Percentiles rank a stretch among this genome's conserved stretches.
These are phyloP conservation scores for Pollimyrus isidori DNA, from an alignment of 2,113 vertebrate genomes.

Conservation along the genomic window DNA sequence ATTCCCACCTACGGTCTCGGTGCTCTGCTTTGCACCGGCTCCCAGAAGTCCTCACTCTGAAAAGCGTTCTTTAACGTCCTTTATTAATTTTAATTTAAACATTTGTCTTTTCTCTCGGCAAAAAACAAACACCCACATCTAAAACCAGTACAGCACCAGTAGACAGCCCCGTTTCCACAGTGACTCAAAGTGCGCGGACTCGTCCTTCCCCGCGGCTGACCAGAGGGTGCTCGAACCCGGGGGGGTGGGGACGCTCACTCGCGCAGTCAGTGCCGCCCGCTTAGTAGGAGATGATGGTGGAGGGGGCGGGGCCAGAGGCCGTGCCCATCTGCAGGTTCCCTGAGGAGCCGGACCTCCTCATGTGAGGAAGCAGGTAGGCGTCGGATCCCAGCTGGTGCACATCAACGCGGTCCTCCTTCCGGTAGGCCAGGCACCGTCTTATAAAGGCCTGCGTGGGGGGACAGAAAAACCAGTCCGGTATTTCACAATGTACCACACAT, in stretches of 20 bases:
- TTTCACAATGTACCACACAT: neutral
- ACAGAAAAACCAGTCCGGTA: neutral
- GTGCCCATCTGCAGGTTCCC: constrained; percentile 88
- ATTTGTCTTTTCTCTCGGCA: constrained; percentile 13
- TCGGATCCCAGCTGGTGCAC: constrained; percentile 94
- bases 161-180: constrained; percentile 20
- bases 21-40: constrained; percentile 47
- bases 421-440: constrained; percentile 92
- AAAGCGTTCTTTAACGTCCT: constrained; percentile 14
- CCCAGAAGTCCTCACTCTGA: constrained; percentile 37
- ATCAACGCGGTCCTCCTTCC: constrained; percentile 93
- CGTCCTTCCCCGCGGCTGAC: constrained; percentile 20
- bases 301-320: constrained; percentile 71
- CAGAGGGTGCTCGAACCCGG: neutral
- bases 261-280: constrained; percentile 41
- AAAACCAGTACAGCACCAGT: constrained; percentile 39
- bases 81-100: neutral
- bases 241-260: constrained; percentile 26
- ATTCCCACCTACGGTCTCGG: constrained; percentile 54
- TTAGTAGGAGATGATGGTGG: constrained; percentile 92
- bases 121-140: constrained; percentile 34
- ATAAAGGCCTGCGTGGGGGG: constrained; percentile 77
- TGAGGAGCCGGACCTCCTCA: constrained; percentile 96
- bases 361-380: constrained; percentile 93
- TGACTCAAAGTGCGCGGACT: neutral